These are phyloP conservation scores for Uropetala carovei DNA, from an alignment of 2,888 invertebrate genomes.

Conservation along the genomic window DNA sequence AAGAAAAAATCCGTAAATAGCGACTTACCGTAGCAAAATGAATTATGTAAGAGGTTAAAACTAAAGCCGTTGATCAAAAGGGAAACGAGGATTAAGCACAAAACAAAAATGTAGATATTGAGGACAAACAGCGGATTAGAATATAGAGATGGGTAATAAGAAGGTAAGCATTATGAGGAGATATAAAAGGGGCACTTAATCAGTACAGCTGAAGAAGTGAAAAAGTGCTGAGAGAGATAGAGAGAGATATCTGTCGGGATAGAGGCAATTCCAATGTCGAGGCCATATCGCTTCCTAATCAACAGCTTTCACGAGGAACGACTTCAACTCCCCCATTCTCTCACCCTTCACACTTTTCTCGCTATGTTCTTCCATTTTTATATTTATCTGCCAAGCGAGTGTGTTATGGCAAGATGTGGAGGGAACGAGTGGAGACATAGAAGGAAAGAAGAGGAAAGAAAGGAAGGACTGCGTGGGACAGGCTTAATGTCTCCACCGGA, in stretches of 20 bases:
- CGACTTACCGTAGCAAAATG: no score
- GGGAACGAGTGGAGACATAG: background rate
- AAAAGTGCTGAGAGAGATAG: background rate
- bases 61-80: no score
- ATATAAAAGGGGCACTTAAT: background rate
- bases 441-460: background rate
- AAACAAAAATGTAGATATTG: no score
- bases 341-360: background rate
- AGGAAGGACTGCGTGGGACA: background rate
- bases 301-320: conserved; percentile 29
- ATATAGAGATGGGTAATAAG: background rate
- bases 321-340: background rate
- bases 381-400: conserved; percentile 42
- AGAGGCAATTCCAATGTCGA: background rate
- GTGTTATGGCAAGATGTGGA: background rate
- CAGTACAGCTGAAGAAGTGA: background rate
- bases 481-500: conserved; percentile 42
- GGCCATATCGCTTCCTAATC: conserved; percentile 48
- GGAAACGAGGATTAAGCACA: no score
- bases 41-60: no score
- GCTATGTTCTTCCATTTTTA: conserved; percentile 31
- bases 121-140: background rate
- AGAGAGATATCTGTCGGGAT: background rate
- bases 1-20: no score
- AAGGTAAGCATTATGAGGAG: background rate